phyloP scores from a whole-genome alignment of 2,797 vertebrate genomes.

The Lacerta agilis region DNA sequence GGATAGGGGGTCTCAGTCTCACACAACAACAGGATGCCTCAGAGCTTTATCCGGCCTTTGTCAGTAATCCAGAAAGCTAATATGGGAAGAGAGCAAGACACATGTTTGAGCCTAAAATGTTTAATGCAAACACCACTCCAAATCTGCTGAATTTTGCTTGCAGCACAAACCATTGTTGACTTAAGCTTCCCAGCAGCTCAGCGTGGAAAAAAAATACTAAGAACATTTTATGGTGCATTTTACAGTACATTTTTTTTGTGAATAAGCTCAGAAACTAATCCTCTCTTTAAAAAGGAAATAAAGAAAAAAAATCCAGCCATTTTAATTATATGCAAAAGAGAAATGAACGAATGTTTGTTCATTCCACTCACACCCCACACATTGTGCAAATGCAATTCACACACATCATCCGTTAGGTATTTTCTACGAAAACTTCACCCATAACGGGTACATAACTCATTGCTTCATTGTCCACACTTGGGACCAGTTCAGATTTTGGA shows the following conservation, averaged over 20 bases:
- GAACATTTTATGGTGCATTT: conserved; percentile 6
- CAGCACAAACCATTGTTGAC: background rate
- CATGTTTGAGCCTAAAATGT: conserved; percentile 24
- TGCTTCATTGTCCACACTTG: background rate
- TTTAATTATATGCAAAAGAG: background rate
- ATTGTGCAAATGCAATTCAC: background rate
- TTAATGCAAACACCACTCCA: conserved; percentile 10
- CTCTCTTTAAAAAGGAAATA: too few relatives aligned
- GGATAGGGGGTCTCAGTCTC: conserved; percentile 21
- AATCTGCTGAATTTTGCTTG: background rate
- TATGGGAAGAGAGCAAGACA: background rate
- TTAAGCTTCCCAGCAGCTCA: background rate
- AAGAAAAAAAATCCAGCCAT: background rate
- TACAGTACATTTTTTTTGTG: conserved; percentile 1
- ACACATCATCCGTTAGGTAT: background rate
- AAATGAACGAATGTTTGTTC: background rate
- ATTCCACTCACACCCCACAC: background rate
- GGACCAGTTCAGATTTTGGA: background rate
- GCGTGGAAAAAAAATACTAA: background rate
- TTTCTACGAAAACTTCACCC: background rate
- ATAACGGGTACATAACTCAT: too few relatives aligned
- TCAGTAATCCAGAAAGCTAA: conserved; percentile 50
- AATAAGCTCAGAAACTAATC: conserved; percentile 10
- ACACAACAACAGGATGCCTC: conserved; percentile 54
- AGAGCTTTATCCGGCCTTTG: conserved; percentile 37